Base-by-base conservation (phyloP, 2,888 invertebrate genomes). In the Microctonus aethiopoides region DNA sequence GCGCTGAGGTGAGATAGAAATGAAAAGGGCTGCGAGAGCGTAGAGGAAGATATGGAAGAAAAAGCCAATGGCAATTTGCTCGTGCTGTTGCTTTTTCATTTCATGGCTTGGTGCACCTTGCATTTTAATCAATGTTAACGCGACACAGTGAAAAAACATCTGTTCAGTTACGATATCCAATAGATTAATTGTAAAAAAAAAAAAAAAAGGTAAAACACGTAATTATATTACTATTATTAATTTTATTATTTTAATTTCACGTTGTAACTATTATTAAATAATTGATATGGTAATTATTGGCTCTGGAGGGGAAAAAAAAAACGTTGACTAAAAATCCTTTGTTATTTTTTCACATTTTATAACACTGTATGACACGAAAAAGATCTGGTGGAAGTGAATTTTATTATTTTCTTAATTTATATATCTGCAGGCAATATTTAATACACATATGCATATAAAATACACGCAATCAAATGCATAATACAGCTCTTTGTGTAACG, bases 101-200 rank as follows among this genome's bases (percentile, higher is more conserved):
- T 70, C 70, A 70, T 62, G 70, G 66, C 41, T 62, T 66, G 70
- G 56, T 66, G 70, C 66, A 62, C 56, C 57, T 62, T 70, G 70
- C 70, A 70, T 70, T 70, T 67, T 70, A 70, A 70, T 70, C 70
- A 70, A 70, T 70, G 70, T 70, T 70, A 70, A 70, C 70, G 65
- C 59, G 64, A 70, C 69, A 65, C 29, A 39, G 52, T 60, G 65
- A 60, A 70, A 46, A 46, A 65, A 65, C 60, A 70, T 65, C 54
- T 70, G 60, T 54, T 39, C 69, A 60, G 60, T 36, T 36, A 62
- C 54, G 70, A 70, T 70, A 61, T 62, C 56, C 65, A 41, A 70
- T 66, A 46, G 60, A 66, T 70, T 51, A 32, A 29, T 32, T 32
- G 20, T 20, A 36, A 54, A 16, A n/a, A 16, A 57, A 16, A n/a